phyloP scores from a whole-genome alignment of 2,797 vertebrate genomes.

The Oreonectes daqikongensis region DNA sequence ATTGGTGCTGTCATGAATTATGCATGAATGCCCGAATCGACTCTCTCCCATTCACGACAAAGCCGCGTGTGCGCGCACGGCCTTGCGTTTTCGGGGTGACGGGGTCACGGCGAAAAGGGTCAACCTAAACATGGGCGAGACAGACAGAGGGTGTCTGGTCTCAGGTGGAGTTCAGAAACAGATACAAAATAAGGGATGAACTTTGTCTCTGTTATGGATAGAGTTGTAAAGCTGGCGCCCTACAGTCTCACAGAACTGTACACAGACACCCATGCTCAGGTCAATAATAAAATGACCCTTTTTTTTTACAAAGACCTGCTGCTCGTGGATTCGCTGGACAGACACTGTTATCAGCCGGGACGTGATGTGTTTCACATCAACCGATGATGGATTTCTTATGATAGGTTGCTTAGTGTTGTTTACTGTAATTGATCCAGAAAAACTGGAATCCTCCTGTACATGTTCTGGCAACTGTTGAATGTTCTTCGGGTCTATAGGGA shows the following conservation, averaged over 20 bases:
- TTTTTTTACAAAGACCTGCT: constrained; percentile 64
- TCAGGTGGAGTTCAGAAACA: constrained; percentile 26
- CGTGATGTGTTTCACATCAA: constrained; percentile 11
- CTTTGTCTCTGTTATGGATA: constrained; percentile 49
- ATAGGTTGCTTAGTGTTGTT: background rate
- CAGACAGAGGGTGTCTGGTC: constrained; percentile 22
- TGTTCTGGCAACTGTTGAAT: background rate
- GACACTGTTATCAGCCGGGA: background rate
- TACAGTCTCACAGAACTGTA: constrained; percentile 48
- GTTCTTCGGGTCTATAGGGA: background rate
- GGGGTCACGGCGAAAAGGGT: constrained; percentile 29
- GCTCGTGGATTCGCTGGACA: constrained; percentile 18
- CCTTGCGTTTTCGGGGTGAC: constrained; percentile 13
- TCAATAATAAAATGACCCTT: constrained; percentile 60
- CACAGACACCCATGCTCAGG: constrained; percentile 29
- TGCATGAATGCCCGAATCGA: constrained; percentile 71
- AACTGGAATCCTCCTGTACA: background rate
- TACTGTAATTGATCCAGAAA: background rate
- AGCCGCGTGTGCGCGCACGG: background rate
- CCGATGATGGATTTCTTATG: background rate
- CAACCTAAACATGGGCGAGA: constrained; percentile 7
- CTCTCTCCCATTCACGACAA: constrained; percentile 26
- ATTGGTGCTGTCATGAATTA: constrained; percentile 83
- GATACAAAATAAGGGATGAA: constrained; percentile 30
- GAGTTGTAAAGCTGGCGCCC: constrained; percentile 47